A percentile compares a stretch with the other conserved stretches of the same genome.
phyloP scores from a whole-genome alignment of 2,113 vertebrate species.

The Pituophis catenifer region DNA sequence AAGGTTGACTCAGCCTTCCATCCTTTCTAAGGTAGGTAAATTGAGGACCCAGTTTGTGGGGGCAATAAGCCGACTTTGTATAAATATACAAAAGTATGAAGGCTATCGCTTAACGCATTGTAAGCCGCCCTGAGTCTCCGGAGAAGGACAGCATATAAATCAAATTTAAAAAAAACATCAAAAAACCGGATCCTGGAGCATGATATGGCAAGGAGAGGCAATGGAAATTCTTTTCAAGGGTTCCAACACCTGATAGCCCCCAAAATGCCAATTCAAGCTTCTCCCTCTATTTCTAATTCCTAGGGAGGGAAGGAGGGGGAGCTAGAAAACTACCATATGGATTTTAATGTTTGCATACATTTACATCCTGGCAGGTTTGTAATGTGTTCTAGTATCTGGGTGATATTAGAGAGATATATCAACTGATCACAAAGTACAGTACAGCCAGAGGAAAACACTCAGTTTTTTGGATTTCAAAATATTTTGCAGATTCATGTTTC shows the following conservation, averaged over 20 bases:
- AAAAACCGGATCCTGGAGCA: background rate
- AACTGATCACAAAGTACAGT: background rate
- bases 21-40: no score
- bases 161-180: no score
- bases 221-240: background rate
- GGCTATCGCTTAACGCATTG: no score
- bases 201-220: background rate
- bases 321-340: background rate
- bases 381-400: background rate
- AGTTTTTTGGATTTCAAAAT: background rate
- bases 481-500: background rate
- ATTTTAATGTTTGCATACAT: background rate
- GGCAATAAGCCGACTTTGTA: no score
- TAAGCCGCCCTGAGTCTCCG: no score
- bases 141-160: no score
- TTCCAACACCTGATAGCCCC: background rate
- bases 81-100: no score
- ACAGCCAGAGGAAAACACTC: background rate
- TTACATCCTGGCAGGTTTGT: background rate
- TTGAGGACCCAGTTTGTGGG: no score
- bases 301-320: no score
- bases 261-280: background rate
- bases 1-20: no score
- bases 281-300: background rate
- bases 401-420: background rate